Evolutionary conservation across 2,797 vertebrate species (phyloP), one percentile per base, ranked within the genome.

Genomic region (Micromesistius poutassou): DNA sequence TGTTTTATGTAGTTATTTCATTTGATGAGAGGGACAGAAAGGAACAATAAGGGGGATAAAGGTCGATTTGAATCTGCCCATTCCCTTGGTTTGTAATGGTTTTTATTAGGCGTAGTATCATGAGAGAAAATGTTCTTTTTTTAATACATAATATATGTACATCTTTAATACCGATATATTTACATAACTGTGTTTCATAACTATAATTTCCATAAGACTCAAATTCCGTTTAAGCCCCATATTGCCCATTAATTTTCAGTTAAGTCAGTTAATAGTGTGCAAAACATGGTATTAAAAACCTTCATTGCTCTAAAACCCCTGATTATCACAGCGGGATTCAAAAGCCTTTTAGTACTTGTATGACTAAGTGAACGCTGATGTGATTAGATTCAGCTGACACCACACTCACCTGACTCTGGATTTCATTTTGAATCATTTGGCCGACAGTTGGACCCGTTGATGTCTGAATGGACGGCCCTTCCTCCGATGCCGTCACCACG

Each of bases 401-500:
- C 0, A 38, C 36, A 12, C 36, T 38, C 36, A 7, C 36, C 9
- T 38, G 36, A 38, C 22, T 66, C 5, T 66, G n/a, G n/a, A 25
- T 38, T 19, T 35, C n/a, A n/a, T n/a, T n/a, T n/a, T n/a, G 10
- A 3, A 40, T 73, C 9, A 12, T 28, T 35, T 36, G 4, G 74
- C 77, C 84, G 93, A 28, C 90, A 99, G 98, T 89, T 99, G 89
- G 97, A 99, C 77, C 95, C 87, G 0, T 84, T 99, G 72, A 82
- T 94, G 14, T 93, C 95, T 1, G 96, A 97, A 14, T 99, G 98
- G 98, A 76, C 91, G 28, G 97, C 97, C 31, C 94, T 99, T 83
- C 98, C 98, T 1, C 97, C 98, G 0, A 95, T 99, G 93, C 98
- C 97, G 0, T 99, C 98, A 71, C 96, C 98, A 4, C 93, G 97